phyloP scores from a whole-genome alignment of 2,113 vertebrate genomes.

The Toxostoma redivivum region DNA sequence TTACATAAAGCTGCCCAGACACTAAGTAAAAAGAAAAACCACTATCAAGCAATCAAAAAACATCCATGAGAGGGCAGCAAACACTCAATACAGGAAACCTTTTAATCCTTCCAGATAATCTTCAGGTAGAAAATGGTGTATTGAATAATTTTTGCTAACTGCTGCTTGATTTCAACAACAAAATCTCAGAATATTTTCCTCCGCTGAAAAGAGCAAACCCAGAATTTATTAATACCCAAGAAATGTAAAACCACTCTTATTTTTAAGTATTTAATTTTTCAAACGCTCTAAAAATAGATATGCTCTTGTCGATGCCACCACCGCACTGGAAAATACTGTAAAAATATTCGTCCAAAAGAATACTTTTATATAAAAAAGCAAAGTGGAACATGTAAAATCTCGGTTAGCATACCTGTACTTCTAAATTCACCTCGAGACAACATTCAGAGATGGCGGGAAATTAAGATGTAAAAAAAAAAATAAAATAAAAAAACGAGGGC shows the following conservation, averaged over 20 bases:
- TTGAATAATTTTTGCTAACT: accelerated
- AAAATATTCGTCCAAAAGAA: accelerated
- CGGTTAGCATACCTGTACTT: accelerated
- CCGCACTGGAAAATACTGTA: neutral
- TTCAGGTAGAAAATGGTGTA: accelerated
- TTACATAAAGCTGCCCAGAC: neutral
- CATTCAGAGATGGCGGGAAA: accelerated
- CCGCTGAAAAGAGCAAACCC: accelerated
- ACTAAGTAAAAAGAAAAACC: too few relatives aligned
- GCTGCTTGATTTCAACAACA: neutral
- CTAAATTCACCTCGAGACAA: neutral
- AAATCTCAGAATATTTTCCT: neutral
- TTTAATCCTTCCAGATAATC: neutral
- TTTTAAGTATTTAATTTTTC: neutral
- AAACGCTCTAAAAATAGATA: accelerated
- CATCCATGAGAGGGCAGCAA: neutral
- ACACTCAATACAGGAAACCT: accelerated
- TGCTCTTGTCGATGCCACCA: accelerated
- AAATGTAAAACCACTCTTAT: accelerated
- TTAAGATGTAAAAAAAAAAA: neutral
- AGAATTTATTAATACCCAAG: accelerated
- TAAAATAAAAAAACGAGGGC: accelerated
- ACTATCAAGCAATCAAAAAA: neutral
- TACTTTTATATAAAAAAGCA: accelerated
- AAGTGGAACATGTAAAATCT: accelerated